phyloP scores from a whole-genome alignment of 2,888 invertebrate genomes.

The Tribolium freemani region DNA sequence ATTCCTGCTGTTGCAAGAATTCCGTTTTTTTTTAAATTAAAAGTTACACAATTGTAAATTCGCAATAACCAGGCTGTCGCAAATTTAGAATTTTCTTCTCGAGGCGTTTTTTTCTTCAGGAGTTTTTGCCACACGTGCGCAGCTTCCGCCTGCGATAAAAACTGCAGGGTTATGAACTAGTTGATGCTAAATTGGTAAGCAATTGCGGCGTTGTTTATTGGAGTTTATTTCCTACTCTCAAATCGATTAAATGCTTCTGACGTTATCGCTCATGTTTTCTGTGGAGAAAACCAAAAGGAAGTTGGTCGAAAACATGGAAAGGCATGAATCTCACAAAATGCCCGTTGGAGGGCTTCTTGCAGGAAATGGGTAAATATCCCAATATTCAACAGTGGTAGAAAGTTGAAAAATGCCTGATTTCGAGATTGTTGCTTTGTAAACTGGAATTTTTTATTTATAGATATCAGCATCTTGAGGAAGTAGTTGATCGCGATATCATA shows the following conservation, averaged over 20 bases:
- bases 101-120: too few relatives aligned
- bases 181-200: not conserved
- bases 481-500: slow-evolving; percentile 1
- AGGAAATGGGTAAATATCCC: not conserved
- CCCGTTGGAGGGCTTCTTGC: not conserved
- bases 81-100: too few relatives aligned
- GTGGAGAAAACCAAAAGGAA: not conserved
- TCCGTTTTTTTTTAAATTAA: too few relatives aligned
- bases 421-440: not conserved
- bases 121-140: not conserved
- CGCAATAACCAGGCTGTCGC: too few relatives aligned
- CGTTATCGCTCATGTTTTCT: not conserved
- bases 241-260: not conserved
- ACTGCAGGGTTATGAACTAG: not conserved
- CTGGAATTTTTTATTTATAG: not conserved
- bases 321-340: not conserved
- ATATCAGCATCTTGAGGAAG: slow-evolving; percentile 10
- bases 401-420: not conserved
- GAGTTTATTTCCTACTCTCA: not conserved
- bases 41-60: too few relatives aligned
- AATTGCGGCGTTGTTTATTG: not conserved
- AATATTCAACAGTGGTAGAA: not conserved
- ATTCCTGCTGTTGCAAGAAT: too few relatives aligned
- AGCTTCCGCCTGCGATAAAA: not conserved
- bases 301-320: not conserved